Evolutionary conservation across 2,797 vertebrate genomes (phyloP).

Genomic region (Morus bassanus): DNA sequence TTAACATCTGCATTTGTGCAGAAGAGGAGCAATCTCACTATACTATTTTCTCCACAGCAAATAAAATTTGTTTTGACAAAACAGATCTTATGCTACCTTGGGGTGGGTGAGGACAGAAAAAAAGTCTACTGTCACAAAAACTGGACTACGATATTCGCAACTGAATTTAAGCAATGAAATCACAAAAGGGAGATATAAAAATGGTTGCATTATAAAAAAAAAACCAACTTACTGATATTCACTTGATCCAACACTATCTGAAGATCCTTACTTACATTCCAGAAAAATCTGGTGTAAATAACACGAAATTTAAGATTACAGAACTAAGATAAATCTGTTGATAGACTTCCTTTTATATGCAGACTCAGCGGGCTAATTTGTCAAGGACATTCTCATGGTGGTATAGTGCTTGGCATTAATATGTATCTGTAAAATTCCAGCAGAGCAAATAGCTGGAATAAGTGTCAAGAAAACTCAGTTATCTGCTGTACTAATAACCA

Average conservation of each 20-base stretch:
- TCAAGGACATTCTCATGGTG: not conserved
- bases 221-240: not conserved
- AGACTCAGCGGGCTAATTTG: slow-evolving; percentile 10
- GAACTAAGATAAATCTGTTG: not conserved
- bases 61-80: not conserved
- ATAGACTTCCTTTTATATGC: not conserved
- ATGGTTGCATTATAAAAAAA: not conserved
- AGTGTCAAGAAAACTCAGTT: slow-evolving; percentile 32
- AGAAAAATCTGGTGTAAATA: not conserved
- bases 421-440: slow-evolving; percentile 19
- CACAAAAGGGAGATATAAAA: not conserved
- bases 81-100: not conserved
- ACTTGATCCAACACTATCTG: not conserved
- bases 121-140: not conserved
- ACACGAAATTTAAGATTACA: not conserved
- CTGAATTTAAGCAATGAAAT: not conserved
- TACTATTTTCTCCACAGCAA: not conserved
- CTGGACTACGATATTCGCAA: not conserved
- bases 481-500: slow-evolving; percentile 42
- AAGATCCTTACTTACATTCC: not conserved
- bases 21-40: not conserved
- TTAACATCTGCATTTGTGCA: not conserved
- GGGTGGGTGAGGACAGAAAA: not conserved
- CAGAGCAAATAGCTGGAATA: slow-evolving; percentile 21
- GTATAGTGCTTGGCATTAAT: not conserved